These are phyloP conservation scores for Drosophila bunnanda DNA, from an alignment of 2,888 invertebrate genomes.

Conservation along the genomic window DNA sequence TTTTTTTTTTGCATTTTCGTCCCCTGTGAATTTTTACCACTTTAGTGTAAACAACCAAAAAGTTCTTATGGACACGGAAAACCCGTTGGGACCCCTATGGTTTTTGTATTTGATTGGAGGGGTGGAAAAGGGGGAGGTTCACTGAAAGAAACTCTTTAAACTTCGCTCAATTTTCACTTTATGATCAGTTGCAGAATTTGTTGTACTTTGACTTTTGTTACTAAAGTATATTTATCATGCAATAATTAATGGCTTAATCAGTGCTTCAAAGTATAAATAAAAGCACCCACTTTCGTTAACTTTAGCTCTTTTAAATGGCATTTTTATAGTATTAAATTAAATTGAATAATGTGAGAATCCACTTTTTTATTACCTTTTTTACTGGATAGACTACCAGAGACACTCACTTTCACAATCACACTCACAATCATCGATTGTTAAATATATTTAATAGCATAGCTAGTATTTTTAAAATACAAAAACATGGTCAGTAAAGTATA, in stretches of 20 bases:
- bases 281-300: rapidly evolving
- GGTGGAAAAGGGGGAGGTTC: not conserved
- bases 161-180: not conserved
- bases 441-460: no score
- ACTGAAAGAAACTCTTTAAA: not conserved
- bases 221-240: not conserved
- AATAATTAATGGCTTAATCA: no score
- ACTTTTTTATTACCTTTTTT: not conserved
- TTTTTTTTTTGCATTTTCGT: constrained; percentile 2
- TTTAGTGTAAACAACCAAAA: constrained; percentile 38
- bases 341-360: not conserved
- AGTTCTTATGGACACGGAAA: constrained; percentile 43
- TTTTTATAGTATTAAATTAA: not conserved
- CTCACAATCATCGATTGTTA: no score
- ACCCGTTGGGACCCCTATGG: constrained; percentile 38
- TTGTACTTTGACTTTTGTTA: not conserved
- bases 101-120: constrained; percentile 36
- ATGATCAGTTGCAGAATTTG: not conserved
- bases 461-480: not conserved
- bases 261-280: not conserved
- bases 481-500: not conserved
- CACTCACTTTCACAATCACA: no score
- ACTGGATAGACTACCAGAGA: no score
- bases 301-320: not conserved
- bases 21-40: constrained; percentile 35